Conservation (phyloP, 2,797 vertebrate genomes). For the Myripristis murdjan region DNA sequence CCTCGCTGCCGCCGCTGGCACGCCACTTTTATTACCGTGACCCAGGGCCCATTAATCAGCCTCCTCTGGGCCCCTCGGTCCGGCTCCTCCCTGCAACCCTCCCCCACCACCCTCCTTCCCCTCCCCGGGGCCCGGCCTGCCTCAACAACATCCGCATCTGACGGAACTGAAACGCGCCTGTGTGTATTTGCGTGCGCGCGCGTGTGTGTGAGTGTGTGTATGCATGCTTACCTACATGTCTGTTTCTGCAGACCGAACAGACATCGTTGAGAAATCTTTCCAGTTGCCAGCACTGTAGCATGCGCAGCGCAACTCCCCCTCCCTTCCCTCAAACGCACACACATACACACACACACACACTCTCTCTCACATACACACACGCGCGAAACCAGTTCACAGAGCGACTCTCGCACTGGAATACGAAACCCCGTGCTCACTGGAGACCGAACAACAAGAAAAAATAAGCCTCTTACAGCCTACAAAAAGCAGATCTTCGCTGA, state of each 20-base stretch:
- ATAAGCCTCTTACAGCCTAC: conserved; percentile 31
- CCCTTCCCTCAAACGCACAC: too few relatives aligned
- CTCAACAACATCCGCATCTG: conserved; percentile 67
- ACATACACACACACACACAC: not conserved
- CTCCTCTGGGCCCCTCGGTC: conserved; percentile 73
- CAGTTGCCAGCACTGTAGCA: conserved; percentile 31
- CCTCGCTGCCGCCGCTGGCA: conserved; percentile 77
- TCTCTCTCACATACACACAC: too few relatives aligned
- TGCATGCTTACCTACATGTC: too few relatives aligned
- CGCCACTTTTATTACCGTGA: conserved; percentile 84
- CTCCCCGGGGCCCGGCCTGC: conserved; percentile 51
- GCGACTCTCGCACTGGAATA: conserved; percentile 6
- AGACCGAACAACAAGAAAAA: conserved; percentile 29
- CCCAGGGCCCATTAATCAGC: conserved; percentile 84
- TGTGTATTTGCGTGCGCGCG: conserved; percentile 12
- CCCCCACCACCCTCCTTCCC: conserved; percentile 36
- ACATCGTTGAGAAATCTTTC: conserved; percentile 53
- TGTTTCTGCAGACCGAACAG: conserved; percentile 45
- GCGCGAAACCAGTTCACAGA: conserved; percentile 6
- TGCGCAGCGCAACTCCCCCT: not conserved
- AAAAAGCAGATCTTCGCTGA: conserved; percentile 14
- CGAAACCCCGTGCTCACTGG: conserved; percentile 17
- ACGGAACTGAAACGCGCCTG: conserved; percentile 51
- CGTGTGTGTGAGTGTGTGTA: conserved; percentile 2
- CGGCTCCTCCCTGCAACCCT: conserved; percentile 57